Evolutionary conservation across 2,888 invertebrate genomes (phyloP).

Genomic region (Ellobium chinense): DNA sequence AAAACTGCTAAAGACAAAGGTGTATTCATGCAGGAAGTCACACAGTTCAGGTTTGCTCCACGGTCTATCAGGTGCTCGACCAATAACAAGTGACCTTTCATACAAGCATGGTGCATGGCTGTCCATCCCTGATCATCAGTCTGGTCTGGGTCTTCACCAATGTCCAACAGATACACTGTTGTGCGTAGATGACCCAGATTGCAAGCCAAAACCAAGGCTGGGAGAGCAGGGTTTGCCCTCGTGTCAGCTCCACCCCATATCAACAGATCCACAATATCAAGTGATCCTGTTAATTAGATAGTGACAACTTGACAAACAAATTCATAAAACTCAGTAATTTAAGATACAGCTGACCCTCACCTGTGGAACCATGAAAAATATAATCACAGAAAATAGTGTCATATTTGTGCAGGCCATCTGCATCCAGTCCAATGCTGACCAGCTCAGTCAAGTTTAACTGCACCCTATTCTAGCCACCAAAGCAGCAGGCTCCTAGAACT

Average conservation of each 20-base stretch:
- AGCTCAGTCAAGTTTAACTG: too few species aligned
- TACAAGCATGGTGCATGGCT: constrained; percentile 71
- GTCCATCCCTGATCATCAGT: constrained; percentile 62
- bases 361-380: too few species aligned
- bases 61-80: constrained; percentile 58
- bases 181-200: constrained; percentile 60
- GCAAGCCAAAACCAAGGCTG: constrained; percentile 64
- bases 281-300: constrained; percentile 24
- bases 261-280: constrained; percentile 18
- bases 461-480: too few species aligned
- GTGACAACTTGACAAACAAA: too few species aligned
- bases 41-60: constrained; percentile 60
- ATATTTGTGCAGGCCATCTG: too few species aligned
- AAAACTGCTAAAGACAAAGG: constrained; percentile 69
- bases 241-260: constrained; percentile 36
- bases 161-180: constrained; percentile 57
- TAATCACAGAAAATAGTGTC: too few species aligned
- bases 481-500: too few species aligned
- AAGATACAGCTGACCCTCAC: too few species aligned
- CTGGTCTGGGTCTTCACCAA: constrained; percentile 58
- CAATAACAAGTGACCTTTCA: constrained; percentile 66
- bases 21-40: constrained; percentile 67
- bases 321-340: too few species aligned
- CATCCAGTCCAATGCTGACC: too few species aligned
- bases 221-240: constrained; percentile 52